Percentiles rank a stretch among this genome's conserved stretches.
Conservation (phyloP, 2,888 invertebrate genomes). For the Microctonus hyperodae region DNA sequence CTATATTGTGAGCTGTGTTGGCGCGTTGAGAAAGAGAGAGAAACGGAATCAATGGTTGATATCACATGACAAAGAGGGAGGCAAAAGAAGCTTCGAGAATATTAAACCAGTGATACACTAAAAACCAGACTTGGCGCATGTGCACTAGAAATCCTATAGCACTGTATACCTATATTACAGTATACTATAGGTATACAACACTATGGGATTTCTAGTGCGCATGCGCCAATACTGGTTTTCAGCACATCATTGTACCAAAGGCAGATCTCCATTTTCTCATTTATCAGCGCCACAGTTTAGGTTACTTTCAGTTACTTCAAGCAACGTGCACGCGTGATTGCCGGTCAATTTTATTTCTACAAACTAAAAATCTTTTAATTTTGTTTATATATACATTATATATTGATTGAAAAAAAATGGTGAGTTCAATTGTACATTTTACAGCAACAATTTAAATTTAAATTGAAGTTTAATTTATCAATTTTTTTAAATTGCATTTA, state of each 20-base stretch:
- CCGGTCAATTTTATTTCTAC: conserved; percentile 38
- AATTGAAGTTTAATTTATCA: neutral
- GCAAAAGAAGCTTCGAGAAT: conserved; percentile 45
- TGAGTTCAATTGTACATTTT: too few relatives aligned
- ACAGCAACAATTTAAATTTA: neutral
- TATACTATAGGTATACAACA: too few relatives aligned
- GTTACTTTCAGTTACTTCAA: conserved; percentile 47
- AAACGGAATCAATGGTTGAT: conserved; percentile 32
- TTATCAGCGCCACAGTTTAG: conserved; percentile 38
- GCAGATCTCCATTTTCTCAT: conserved; percentile 32
- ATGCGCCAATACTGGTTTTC: too few relatives aligned
- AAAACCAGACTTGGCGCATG: too few relatives aligned
- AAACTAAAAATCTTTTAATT: conserved; percentile 33
- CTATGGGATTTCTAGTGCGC: too few relatives aligned
- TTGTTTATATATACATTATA: too few relatives aligned
- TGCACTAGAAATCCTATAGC: too few relatives aligned
- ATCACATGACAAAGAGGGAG: conserved; percentile 31
- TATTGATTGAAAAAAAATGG: conserved; percentile 38
- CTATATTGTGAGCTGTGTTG: neutral
- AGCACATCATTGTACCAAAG: too few relatives aligned
- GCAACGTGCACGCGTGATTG: conserved; percentile 49
- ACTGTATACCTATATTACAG: too few relatives aligned
- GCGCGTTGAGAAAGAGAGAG: neutral
- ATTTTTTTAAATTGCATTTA: neutral
- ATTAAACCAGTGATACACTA: too few relatives aligned